Base-by-base conservation (phyloP, 2,797 vertebrate species). In the Esox lucius region DNA sequence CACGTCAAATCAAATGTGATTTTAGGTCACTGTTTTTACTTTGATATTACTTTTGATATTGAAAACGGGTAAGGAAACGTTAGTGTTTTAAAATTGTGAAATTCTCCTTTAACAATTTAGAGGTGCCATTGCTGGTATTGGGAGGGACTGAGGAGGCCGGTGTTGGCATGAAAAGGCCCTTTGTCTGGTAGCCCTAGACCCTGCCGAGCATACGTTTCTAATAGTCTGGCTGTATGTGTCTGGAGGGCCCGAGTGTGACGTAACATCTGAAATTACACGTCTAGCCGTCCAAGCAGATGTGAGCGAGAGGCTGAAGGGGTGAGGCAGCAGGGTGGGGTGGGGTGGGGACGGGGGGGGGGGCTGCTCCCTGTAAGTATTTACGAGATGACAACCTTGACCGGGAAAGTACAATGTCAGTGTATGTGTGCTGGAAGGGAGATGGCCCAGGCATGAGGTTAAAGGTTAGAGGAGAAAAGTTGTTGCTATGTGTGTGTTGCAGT, bases 251-350 rank as follows among this genome's bases (percentile, higher is more conserved):
- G 70, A 59, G 33, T 39, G 51, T 59, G 85, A 87, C 72, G 80
- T 76, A 88, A 84, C 75, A 46, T 11, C 78, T 53, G 53, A 78
- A 88, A 88, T 83, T 73, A 83, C 86, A 84, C 17, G 83, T 88
- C 85, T 89, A 5, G 73, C 80, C 84, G 24, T 22, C 56, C 71
- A 77, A 80, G 76, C 85, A 87, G 82, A 90, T 84, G 86, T 86
- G 79, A 77, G 78, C 69, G 75, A 53, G 72, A 84, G 71, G 79
- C 5, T 61, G 33, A 13, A 8, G 53, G 13, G 71, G 66, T 26
- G 22, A 0, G 19, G 39, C 59, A 35, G 70, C 4, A 0, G 22
- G 28, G 68, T 48, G 71, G 15, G 7, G n/a, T 26, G 0, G 22
- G 28, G 68, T 48, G 71, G 15, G 7, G n/a, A 26, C 68, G 48